Base-by-base conservation (phyloP, 2,797 vertebrate species). In the Parambassis ranga region DNA sequence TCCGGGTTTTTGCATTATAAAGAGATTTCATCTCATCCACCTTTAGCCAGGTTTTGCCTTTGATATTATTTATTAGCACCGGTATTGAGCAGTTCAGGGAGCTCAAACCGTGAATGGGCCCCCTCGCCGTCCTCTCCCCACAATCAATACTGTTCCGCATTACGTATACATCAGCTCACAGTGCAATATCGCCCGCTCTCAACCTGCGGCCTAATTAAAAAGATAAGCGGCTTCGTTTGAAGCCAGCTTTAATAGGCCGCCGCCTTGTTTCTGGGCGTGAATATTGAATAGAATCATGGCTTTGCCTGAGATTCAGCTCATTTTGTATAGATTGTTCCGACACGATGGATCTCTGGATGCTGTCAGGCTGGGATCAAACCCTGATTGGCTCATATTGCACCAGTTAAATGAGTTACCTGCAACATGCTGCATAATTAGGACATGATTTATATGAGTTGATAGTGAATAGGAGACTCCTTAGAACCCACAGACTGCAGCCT, bases 181-280 rank as follows among this genome's bases (percentile, higher is more conserved):
- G 65, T 24, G 79, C 75, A 70, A 38, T 65, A 81, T 76, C 46
- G 31, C 82, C 58, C 15, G 43, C 73, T 77, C 81, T 71, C 79
- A 81, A 84, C 81, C 83, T 77, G 85, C 70, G 7, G 83, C 77
- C 78, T 86, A 87, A 89, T 89, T 87, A 87, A 84, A 87, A 83
- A 87, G 82, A 87, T 87, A 87, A 89, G 87, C 69, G 39, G 72
- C 79, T 71, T 30, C 58, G 64, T 85, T 81, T 86, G 83, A 85
- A 84, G 81, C 39, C 37, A 0, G 47, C 65, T 75, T 74, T 87
- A 82, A 85, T 75, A 39, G 71, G 70, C 69, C 22, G 46, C 79
- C 6, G 81, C 74, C 82, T 83, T 86, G 84, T 88, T 83, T 86
- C 72, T 57, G 22, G 32, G 13, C 28, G n/a, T 80, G 86, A 83